Conservation (phyloP, 2,888 invertebrate species). For the Apotomis turbidana region DNA sequence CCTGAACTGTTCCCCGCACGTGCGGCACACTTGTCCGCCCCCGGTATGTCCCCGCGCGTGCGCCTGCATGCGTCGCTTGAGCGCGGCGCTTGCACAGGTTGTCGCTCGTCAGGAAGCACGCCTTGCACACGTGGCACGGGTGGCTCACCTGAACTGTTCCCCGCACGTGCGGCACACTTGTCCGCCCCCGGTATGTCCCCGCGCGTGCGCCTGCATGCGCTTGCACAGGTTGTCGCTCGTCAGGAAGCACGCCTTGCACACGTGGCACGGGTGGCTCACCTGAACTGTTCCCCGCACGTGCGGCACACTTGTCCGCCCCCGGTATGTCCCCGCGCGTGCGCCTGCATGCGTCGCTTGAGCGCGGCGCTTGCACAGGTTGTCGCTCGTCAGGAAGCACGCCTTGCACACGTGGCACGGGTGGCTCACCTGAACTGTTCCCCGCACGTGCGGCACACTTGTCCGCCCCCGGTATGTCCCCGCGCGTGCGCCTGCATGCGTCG, state of each 20-base stretch:
- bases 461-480: too few relatives aligned
- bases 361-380: background rate
- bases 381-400: too few relatives aligned
- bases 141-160: conserved; percentile 1
- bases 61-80: too few relatives aligned
- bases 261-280: conserved; percentile 48
- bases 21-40: background rate
- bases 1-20: conserved; percentile 53
- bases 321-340: background rate
- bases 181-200: background rate
- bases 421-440: background rate
- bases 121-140: too few relatives aligned
- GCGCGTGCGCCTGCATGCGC: background rate
- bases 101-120: too few relatives aligned
- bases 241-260: too few relatives aligned
- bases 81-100: too few relatives aligned
- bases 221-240: too few relatives aligned
- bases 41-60: too few relatives aligned
- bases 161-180: conserved; percentile 56
- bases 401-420: too few relatives aligned
- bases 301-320: background rate
- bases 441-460: too few relatives aligned
- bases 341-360: background rate
- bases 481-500: too few relatives aligned
- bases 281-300: conserved; percentile 50